phyloP scores from a whole-genome alignment of 2,113 vertebrate genomes.

The Struthio camelus region DNA sequence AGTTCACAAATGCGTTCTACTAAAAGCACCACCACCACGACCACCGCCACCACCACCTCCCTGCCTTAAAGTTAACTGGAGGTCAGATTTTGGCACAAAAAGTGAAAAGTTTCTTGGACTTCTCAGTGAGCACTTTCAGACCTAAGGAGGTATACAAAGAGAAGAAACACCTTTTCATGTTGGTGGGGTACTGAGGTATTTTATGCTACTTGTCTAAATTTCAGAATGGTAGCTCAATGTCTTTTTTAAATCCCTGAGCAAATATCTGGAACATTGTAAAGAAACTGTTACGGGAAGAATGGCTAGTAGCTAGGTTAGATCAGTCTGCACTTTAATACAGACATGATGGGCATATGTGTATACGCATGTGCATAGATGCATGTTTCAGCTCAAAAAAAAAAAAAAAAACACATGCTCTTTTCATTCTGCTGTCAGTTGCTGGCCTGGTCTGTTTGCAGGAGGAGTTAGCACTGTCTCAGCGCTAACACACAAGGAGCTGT shows the following conservation, averaged over 20 bases:
- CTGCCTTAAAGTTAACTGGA: not conserved
- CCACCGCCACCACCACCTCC: fast-evolving
- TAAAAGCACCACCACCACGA: not conserved
- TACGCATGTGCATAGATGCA: not conserved
- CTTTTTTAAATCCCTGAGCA: not conserved
- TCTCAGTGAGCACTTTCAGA: not conserved
- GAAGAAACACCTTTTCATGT: not conserved
- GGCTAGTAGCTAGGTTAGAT: not conserved
- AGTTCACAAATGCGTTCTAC: not conserved
- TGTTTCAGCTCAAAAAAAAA: not conserved
- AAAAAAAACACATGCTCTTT: not conserved
- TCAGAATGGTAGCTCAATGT: not conserved
- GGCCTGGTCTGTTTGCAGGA: not conserved
- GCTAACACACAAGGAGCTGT: not conserved
- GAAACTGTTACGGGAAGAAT: not conserved
- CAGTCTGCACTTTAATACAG: not conserved
- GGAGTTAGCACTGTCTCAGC: not conserved
- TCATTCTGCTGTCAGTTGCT: not conserved
- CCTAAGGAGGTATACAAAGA: not conserved
- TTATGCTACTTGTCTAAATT: not conserved
- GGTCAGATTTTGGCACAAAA: not conserved
- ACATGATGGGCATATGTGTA: not conserved
- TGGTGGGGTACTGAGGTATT: not conserved
- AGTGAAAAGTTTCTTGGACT: not conserved
- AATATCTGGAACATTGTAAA: not conserved